Percentiles rank a stretch among this genome's conserved stretches.
Conservation (phyloP, 2,888 invertebrate species). For the Phyllotreta cruciferae region DNA sequence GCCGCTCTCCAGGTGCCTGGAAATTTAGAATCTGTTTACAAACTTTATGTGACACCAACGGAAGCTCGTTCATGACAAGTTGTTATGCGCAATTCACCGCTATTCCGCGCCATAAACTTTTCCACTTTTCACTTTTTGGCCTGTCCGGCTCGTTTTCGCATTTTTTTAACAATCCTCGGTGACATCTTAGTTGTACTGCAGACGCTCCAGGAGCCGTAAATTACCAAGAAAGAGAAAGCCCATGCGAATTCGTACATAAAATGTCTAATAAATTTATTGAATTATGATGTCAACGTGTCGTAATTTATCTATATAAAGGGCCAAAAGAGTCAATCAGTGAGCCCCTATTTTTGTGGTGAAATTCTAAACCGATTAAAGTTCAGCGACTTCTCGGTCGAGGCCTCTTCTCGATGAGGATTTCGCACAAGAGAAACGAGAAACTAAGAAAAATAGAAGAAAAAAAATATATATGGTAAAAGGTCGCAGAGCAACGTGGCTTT, state of each 20-base stretch:
- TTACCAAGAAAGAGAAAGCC: background rate
- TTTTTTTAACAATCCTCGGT: conserved; percentile 9
- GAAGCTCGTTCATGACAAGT: conserved; percentile 22
- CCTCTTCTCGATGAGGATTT: conserved; percentile 11
- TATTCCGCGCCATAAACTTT: conserved; percentile 25
- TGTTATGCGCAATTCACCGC: conserved; percentile 23
- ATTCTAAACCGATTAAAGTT: conserved; percentile 10
- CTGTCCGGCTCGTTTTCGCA: background rate
- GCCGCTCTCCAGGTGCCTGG: conserved; percentile 21
- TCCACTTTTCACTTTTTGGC: conserved; percentile 7
- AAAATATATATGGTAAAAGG: conserved; percentile 24
- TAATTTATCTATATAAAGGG: no score
- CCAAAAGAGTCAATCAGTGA: no score
- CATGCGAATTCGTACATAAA: no score
- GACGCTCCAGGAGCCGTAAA: background rate
- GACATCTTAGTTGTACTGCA: conserved; percentile 10
- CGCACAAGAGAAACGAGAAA: conserved; percentile 16
- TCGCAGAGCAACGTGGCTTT: conserved; percentile 27
- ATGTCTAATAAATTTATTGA: no score
- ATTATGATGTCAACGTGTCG: no score
- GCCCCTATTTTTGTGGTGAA: background rate
- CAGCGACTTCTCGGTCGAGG: conserved; percentile 3
- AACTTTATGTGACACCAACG: conserved; percentile 25
- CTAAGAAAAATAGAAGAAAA: conserved; percentile 23
- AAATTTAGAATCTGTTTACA: conserved; percentile 30